Conservation (phyloP, 2,797 vertebrate species). For the Choloepus didactylus region DNA sequence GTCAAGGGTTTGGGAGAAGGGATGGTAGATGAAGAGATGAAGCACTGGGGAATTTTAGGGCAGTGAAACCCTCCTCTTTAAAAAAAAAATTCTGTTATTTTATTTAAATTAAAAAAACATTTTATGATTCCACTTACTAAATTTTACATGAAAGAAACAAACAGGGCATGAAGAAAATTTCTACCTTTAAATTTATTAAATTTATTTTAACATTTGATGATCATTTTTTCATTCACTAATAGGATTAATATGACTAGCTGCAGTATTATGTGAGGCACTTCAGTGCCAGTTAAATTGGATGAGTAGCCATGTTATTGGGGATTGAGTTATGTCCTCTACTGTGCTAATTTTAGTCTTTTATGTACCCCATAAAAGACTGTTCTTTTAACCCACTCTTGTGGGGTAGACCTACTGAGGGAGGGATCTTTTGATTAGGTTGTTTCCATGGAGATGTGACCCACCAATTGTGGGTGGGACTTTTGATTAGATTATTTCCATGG, state of each 20-base stretch:
- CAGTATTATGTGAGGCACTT: not conserved
- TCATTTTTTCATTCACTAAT: not conserved
- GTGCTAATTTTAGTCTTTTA: no score
- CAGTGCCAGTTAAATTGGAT: not conserved
- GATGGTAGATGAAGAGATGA: no score
- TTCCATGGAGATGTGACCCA: no score
- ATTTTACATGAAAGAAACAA: not conserved
- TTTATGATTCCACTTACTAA: not conserved
- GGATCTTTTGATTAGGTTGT: no score
- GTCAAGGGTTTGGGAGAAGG: no score
- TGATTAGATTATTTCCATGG: no score
- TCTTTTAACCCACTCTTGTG: no score
- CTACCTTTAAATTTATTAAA: not conserved
- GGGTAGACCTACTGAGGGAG: no score
- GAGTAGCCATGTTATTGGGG: not conserved
- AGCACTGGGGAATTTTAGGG: no score
- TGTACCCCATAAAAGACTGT: no score
- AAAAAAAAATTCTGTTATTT: not conserved
- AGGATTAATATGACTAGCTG: not conserved
- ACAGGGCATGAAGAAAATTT: not conserved
- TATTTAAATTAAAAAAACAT: constrained; percentile 11
- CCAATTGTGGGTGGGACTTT: no score
- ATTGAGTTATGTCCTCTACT: no score
- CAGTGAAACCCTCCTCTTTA: not conserved
- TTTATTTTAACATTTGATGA: constrained; percentile 2